Percentiles rank a stretch among this genome's conserved stretches.
Evolutionary conservation across 2,113 vertebrate genomes (phyloP).

Genomic region (Barnardius zonarius): DNA sequence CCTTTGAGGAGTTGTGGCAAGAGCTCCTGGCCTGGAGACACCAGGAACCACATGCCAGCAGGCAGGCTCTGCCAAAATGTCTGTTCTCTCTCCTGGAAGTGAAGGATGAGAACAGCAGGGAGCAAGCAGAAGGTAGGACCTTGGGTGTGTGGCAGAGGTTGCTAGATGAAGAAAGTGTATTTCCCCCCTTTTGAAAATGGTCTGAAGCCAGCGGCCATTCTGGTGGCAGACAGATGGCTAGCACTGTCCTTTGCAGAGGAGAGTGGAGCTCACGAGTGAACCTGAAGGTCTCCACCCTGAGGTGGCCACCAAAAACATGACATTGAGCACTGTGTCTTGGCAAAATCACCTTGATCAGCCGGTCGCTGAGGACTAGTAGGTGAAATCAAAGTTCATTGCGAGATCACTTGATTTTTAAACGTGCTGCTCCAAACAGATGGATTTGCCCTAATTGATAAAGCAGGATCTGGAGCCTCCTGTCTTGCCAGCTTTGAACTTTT

Average conservation of each 20-base stretch:
- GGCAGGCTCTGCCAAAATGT: conserved; percentile 13
- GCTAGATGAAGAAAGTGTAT: not conserved
- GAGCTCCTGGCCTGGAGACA: not conserved
- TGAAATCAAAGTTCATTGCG: not conserved
- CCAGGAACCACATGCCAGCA: not conserved
- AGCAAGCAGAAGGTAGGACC: not conserved
- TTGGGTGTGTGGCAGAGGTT: not conserved
- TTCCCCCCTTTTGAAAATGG: not conserved
- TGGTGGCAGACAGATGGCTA: not conserved
- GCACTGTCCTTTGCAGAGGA: not conserved
- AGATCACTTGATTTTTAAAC: conserved; percentile 29
- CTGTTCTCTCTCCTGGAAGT: not conserved
- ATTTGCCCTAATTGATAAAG: conserved; percentile 22
- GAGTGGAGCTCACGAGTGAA: not conserved
- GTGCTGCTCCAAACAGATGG: not conserved
- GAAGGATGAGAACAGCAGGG: not conserved
- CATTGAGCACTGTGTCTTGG: not conserved
- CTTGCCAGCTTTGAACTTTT: conserved; percentile 34
- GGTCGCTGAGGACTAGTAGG: not conserved
- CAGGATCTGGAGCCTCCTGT: not conserved
- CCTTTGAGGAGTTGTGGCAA: not conserved
- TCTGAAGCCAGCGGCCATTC: not conserved
- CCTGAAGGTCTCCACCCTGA: not conserved
- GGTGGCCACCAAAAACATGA: not conserved
- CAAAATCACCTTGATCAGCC: not conserved